Evolutionary conservation across 2,888 invertebrate species (phyloP).

Genomic region (Brachylomia viminalis): DNA sequence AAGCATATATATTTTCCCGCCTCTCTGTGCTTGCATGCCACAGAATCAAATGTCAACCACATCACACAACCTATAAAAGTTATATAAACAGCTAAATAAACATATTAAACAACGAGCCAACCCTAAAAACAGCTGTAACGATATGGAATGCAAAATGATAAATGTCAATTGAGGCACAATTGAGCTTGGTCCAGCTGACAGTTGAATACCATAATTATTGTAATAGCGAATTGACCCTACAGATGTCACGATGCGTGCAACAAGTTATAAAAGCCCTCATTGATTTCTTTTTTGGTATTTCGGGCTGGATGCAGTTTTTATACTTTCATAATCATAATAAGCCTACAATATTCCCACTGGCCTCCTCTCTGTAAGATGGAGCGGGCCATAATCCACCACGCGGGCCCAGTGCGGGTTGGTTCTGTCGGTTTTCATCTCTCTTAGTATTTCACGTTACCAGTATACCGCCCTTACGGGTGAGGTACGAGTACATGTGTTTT

Average conservation of each 20-base stretch:
- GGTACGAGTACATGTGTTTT: no score
- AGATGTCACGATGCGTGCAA: background rate
- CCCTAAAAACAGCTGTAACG: conserved; percentile 1
- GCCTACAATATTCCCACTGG: no score
- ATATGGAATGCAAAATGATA: conserved; percentile 32
- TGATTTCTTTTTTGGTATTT: background rate
- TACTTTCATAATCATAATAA: no score
- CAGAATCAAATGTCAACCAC: background rate
- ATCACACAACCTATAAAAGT: background rate
- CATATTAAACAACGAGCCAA: background rate
- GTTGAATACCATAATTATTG: conserved; percentile 1
- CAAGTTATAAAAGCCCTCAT: background rate
- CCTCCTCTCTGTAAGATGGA: no score
- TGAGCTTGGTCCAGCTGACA: background rate
- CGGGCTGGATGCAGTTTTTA: no score
- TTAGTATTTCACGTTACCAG: no score
- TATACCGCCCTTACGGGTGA: no score
- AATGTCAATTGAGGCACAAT: conserved; percentile 40
- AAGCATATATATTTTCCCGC: background rate
- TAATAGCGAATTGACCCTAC: conserved; percentile 6
- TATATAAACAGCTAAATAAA: no score
- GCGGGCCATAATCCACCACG: no score
- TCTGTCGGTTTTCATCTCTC: no score
- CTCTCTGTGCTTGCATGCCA: no score
- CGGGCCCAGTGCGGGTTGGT: no score